Evolutionary conservation across 2,888 invertebrate species (phyloP).

Genomic region (Malachius bipustulatus): DNA sequence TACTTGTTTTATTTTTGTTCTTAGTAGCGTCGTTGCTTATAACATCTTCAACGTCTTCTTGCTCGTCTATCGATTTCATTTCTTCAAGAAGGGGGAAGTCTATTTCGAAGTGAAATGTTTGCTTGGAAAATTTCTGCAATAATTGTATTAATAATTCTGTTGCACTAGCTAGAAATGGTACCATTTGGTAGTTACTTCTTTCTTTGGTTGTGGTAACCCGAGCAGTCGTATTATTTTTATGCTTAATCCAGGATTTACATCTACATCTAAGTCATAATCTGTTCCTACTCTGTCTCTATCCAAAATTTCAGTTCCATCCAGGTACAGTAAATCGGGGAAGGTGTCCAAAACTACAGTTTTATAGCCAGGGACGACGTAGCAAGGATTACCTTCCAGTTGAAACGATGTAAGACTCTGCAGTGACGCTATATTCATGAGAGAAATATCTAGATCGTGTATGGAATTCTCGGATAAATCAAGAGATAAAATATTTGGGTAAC

Average conservation of each 20-base stretch:
- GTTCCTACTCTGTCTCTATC: slow-evolving; percentile 27
- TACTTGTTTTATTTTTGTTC: slow-evolving; percentile 12
- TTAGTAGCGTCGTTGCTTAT: no score
- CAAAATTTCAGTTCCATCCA: slow-evolving; percentile 41
- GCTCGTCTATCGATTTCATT: slow-evolving; percentile 20
- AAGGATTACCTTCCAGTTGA: slow-evolving; percentile 46
- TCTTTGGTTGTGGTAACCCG: slow-evolving; percentile 42
- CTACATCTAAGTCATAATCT: no score
- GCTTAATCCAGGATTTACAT: no score
- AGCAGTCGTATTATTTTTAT: no score
- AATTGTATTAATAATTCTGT: slow-evolving; percentile 4
- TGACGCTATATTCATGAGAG: slow-evolving; percentile 33
- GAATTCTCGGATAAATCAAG: slow-evolving; percentile 48
- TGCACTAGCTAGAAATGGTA: slow-evolving; percentile 4
- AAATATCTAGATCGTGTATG: slow-evolving; percentile 40
- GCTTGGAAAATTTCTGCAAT: slow-evolving; percentile 27
- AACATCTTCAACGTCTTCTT: slow-evolving; percentile 17
- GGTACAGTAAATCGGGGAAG: slow-evolving; percentile 38
- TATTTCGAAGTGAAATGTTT: slow-evolving; percentile 42
- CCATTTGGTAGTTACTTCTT: slow-evolving; percentile 35
- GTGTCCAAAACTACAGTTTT: slow-evolving; percentile 35
- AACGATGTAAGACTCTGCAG: slow-evolving; percentile 38
- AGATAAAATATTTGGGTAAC: slow-evolving; percentile 9
- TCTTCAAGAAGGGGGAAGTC: slow-evolving; percentile 44
- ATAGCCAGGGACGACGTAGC: slow-evolving; percentile 42